phyloP scores from a whole-genome alignment of 2,797 vertebrate species.

The Gymnopithys bicolor region DNA sequence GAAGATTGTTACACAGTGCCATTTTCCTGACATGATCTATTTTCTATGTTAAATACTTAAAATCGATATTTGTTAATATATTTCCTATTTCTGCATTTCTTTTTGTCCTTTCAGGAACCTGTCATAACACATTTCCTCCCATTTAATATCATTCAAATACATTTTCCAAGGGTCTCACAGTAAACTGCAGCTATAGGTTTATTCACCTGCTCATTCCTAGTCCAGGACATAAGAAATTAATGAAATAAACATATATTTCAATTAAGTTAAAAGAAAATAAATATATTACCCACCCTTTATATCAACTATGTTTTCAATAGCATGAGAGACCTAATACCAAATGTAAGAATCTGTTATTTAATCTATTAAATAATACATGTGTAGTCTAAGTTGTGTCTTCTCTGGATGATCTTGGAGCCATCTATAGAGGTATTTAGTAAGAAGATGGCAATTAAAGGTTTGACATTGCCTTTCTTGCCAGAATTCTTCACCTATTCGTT shows the following conservation, averaged over 20 bases:
- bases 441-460: not conserved
- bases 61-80: not conserved
- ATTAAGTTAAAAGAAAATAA: not conserved
- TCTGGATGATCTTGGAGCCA: not conserved
- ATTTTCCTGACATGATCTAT: not conserved
- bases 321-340: not conserved
- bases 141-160: not conserved
- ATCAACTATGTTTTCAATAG: not conserved
- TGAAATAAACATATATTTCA: accelerated
- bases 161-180: not conserved
- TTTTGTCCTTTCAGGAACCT: not conserved
- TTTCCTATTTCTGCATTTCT: not conserved
- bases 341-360: too few relatives aligned
- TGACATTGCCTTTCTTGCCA: not conserved
- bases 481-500: accelerated
- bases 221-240: not conserved
- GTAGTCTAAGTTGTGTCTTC: not conserved
- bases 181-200: not conserved
- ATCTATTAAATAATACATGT: not conserved
- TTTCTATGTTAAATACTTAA: not conserved
- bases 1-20: not conserved
- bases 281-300: not conserved
- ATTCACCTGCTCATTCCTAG: not conserved
- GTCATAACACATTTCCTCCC: accelerated
- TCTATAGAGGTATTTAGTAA: not conserved